These are phyloP conservation scores for Chironomus tepperi DNA, from an alignment of 1,140 invertebrate genomes.

Conservation along the genomic window DNA sequence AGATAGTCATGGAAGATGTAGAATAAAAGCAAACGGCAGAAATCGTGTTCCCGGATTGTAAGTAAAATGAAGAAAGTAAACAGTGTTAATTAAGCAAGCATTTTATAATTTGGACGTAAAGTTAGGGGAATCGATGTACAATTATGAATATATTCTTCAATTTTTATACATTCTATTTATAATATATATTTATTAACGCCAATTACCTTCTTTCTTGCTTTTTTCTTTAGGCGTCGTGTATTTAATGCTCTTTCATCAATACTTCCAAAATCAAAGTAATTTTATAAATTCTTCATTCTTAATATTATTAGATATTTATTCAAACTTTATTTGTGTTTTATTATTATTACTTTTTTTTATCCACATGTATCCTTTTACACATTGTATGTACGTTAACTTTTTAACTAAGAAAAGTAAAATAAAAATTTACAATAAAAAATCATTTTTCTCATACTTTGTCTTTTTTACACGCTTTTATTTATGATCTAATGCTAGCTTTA, in stretches of 20 bases:
- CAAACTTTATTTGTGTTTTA: background rate
- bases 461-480: too few relatives aligned
- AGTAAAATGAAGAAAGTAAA: constrained; percentile 16
- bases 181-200: background rate
- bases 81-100: background rate
- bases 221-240: constrained; percentile 1
- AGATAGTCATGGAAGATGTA: background rate
- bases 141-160: too few relatives aligned
- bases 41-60: constrained; percentile 13
- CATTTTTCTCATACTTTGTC: too few relatives aligned
- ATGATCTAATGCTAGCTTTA: too few relatives aligned
- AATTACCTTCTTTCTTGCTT: background rate
- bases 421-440: background rate
- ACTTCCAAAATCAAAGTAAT: background rate
- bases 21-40: background rate
- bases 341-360: background rate
- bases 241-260: background rate
- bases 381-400: background rate
- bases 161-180: too few relatives aligned
- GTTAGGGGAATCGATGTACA: background rate
- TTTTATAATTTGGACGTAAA: background rate
- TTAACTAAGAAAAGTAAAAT: background rate
- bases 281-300: constrained; percentile 1
- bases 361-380: too few relatives aligned
- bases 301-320: background rate